A percentile compares a stretch with the other conserved stretches of the same genome.
Conservation (phyloP, 2,888 invertebrate genomes). For the Sarcophaga subvicina region DNA sequence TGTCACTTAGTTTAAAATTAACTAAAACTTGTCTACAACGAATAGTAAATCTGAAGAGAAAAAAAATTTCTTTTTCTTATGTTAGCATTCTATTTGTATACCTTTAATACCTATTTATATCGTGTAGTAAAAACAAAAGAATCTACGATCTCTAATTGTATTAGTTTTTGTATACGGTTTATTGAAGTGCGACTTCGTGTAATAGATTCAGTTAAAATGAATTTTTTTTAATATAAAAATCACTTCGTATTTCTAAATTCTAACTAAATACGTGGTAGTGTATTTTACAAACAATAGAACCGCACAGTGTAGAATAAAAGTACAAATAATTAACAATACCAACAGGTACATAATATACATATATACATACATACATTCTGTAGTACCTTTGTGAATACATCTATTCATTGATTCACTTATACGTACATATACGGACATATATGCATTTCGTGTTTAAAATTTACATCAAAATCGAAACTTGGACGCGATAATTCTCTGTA, state of each 20-base stretch:
- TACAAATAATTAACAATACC: constrained; percentile 17
- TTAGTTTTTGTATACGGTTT: no score
- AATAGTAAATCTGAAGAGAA: no score
- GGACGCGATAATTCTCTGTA: constrained; percentile 31
- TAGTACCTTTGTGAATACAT: neutral
- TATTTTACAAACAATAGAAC: constrained; percentile 9
- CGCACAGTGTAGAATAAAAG: constrained; percentile 2
- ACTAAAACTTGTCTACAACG: no score
- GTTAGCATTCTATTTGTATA: no score
- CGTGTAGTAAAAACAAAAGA: no score
- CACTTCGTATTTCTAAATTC: constrained; percentile 4
- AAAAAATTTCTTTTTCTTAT: no score
- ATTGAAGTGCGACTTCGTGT: neutral
- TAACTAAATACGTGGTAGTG: constrained; percentile 26
- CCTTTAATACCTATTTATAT: no score
- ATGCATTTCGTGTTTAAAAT: constrained; percentile 50
- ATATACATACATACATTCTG: neutral
- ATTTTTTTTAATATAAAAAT: neutral
- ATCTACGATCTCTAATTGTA: no score
- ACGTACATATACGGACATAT: neutral
- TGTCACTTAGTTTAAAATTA: no score
- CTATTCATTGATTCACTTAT: neutral
- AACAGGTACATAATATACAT: neutral
- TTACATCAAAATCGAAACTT: constrained; percentile 50
- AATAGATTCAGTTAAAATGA: neutral